Conservation (phyloP, 2,113 vertebrate genomes). For the Mirounga angustirostris region DNA sequence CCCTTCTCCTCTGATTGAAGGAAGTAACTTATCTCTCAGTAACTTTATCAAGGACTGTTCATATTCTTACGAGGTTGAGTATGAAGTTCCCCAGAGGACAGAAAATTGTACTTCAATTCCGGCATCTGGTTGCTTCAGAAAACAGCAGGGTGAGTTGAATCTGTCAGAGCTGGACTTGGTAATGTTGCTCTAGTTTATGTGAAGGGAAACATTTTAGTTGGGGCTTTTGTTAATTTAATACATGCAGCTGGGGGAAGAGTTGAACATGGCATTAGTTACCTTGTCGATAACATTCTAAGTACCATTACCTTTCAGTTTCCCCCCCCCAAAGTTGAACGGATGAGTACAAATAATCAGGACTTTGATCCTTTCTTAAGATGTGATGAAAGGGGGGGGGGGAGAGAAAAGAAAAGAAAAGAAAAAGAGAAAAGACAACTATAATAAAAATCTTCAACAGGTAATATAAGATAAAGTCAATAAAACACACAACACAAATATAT, state of each 20-base stretch:
- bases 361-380: not conserved
- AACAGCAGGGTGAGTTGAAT: not conserved
- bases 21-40: not conserved
- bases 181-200: not conserved
- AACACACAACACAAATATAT: not conserved
- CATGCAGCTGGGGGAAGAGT: not conserved
- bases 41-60: not conserved
- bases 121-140: constrained; percentile 44
- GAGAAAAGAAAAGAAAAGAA: not conserved
- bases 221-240: constrained; percentile 17
- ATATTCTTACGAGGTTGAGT: not conserved
- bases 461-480: not conserved
- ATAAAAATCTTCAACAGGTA: not conserved
- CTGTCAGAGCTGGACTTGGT: not conserved
- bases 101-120: constrained; percentile 4
- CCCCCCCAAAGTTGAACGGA: not conserved
- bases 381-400: not conserved
- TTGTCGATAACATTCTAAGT: not conserved
- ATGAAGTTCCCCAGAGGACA: not conserved
- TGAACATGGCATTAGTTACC: not conserved
- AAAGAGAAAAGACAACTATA: not conserved
- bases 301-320: not conserved
- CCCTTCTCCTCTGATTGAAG: not conserved
- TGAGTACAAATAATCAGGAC: not conserved
- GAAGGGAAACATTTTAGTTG: constrained; percentile 19